Evolutionary conservation across 2,113 vertebrate genomes (phyloP), one percentile per base, ranked within the genome.

Genomic region (Microcebus griseorufus): DNA sequence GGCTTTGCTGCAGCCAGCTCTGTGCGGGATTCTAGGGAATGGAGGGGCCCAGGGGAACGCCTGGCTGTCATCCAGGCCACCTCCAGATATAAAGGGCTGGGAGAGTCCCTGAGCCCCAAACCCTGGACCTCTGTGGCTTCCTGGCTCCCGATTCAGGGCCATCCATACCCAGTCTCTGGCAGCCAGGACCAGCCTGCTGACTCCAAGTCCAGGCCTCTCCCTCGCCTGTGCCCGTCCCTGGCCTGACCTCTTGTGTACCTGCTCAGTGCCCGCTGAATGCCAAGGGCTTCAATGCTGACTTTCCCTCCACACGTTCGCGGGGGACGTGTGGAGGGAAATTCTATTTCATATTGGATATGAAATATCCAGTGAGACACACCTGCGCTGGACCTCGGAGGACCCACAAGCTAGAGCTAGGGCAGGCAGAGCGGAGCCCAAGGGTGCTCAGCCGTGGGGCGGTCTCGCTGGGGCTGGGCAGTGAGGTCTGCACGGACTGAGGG

Each of bases 161-260:
- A 32, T 10, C 1, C 20, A 45, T 22, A 69, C 6, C 64, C 5
- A 0, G 0, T 51, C 32, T n/a, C 12, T 5, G 3, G 32, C 7
- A 39, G 67, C n/a, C 53, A 86, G 48, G 72, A 70, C 27, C 64
- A 73, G 29, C 18, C 70, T 23, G 9, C 27, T 39, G 91, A 65
- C 27, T 48, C 11, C 22, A 18, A 13, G 51, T 16, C 58, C 29
- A 22, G 45, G 86, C 34, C 70, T 58, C 13, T 23, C 13, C 25
- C 82, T 5, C 7, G 29, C 37, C 55, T 65, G 69, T 23, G 34
- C 11, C 45, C 42, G 9, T 2, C 75, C 64, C 84, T 37, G 3
- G 8, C 34, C 9, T n/a, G 60, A 60, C 65, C n/a, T 37, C 86
- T 37, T 39, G 27, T 1, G 9, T 1, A 78, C 7, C 22, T 62